A percentile compares a stretch with the other conserved stretches of the same genome.
phyloP scores from a whole-genome alignment of 2,113 vertebrate species.

The Epinephelus moara region DNA sequence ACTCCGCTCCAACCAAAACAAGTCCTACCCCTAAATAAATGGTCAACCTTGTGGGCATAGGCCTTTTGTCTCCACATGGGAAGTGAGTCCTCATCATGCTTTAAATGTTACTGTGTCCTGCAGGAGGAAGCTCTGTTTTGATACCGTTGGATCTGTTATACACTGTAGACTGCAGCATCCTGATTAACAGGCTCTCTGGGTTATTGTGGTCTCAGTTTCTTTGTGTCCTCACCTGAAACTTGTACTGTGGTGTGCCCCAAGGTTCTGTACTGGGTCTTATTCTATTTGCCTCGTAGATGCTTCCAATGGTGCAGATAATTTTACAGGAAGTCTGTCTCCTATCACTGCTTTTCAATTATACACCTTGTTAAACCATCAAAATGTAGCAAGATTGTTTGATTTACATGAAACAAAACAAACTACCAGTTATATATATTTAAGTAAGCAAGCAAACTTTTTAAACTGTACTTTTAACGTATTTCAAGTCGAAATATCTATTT shows the following conservation, averaged over 20 bases:
- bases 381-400: neutral
- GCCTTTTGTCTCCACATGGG: neutral
- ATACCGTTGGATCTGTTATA: neutral
- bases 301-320: too few relatives aligned
- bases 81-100: neutral
- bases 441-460: too few relatives aligned
- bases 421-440: too few relatives aligned
- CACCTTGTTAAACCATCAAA: neutral
- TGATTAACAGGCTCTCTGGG: too few relatives aligned
- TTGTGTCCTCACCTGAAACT: neutral
- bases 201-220: too few relatives aligned
- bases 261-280: neutral
- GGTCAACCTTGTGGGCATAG: neutral
- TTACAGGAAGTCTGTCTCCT: neutral
- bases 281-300: neutral
- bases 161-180: neutral
- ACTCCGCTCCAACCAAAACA: neutral
- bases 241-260: neutral
- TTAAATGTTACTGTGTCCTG: too few relatives aligned
- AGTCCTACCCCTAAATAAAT: neutral
- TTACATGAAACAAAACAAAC: neutral
- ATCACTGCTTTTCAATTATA: neutral
- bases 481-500: too few relatives aligned
- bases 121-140: too few relatives aligned
- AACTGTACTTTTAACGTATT: too few relatives aligned